These are phyloP conservation scores for Apomyelois bistriatella DNA, from an alignment of 2,888 invertebrate genomes.

Conservation along the genomic window DNA sequence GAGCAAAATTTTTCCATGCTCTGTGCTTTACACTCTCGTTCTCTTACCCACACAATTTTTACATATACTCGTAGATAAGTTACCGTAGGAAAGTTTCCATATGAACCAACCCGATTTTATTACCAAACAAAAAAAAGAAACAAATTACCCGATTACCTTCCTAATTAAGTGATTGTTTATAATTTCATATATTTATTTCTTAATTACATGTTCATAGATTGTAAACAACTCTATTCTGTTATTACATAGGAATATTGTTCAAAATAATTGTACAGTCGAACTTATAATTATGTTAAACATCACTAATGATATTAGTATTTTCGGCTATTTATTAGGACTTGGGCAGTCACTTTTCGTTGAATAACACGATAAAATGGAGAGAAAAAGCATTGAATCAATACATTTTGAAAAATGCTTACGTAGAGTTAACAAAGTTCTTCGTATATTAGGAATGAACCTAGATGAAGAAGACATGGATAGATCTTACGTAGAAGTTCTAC, in stretches of 20 bases:
- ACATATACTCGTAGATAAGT: too few species aligned
- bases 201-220: background rate
- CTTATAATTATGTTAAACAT: background rate
- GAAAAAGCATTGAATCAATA: slow-evolving; percentile 24
- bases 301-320: background rate
- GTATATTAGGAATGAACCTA: slow-evolving; percentile 30
- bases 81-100: background rate
- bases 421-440: slow-evolving; percentile 27
- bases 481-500: slow-evolving; percentile 24
- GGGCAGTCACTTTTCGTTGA: background rate
- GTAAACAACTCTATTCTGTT: background rate
- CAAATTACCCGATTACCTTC: too few species aligned
- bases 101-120: too few species aligned
- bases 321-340: background rate
- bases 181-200: too few species aligned
- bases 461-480: slow-evolving; percentile 28
- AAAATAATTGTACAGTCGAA: background rate
- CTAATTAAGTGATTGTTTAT: background rate
- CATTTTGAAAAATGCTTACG: slow-evolving; percentile 30
- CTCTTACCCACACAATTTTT: too few species aligned
- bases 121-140: too few species aligned
- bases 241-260: background rate
- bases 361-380: slow-evolving; percentile 5
- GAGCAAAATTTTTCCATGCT: too few species aligned
- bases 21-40: too few species aligned